A percentile compares a stretch with the other conserved stretches of the same genome.
Evolutionary conservation across 2,113 vertebrate genomes (phyloP).

Genomic region (Seriola rivoliana): DNA sequence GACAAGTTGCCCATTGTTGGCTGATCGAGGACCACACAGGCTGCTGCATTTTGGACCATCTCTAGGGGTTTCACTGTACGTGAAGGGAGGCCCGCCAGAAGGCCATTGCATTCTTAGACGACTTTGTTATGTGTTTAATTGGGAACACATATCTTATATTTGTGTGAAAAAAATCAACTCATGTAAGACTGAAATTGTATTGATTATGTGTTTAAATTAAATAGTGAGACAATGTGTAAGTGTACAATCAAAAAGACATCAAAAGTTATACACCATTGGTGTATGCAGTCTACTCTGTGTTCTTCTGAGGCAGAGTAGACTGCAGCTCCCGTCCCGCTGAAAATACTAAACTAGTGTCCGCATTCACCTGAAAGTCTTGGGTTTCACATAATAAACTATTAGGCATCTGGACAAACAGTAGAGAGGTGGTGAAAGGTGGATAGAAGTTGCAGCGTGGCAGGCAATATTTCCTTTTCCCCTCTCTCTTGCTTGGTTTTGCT

Average conservation of each 20-base stretch:
- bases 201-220: neutral
- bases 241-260: no score
- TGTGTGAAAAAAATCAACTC: neutral
- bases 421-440: conserved; percentile 55
- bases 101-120: no score
- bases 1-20: no score
- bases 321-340: conserved; percentile 29
- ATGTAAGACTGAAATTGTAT: neutral
- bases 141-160: neutral
- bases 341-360: conserved; percentile 22
- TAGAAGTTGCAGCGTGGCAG: conserved; percentile 6
- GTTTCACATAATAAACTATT: conserved; percentile 74
- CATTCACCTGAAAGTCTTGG: conserved; percentile 36
- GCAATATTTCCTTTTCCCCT: conserved; percentile 34
- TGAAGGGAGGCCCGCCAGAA: no score
- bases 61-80: no score
- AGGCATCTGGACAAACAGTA: conserved; percentile 79
- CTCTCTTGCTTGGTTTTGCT: conserved; percentile 14
- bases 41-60: no score
- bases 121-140: neutral
- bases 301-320: conserved; percentile 4
- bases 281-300: neutral
- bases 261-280: neutral
- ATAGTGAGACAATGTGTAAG: neutral
- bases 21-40: no score